Conservation (phyloP, 1,140 invertebrate genomes). For the Pseudomyrmex cubaensis region DNA sequence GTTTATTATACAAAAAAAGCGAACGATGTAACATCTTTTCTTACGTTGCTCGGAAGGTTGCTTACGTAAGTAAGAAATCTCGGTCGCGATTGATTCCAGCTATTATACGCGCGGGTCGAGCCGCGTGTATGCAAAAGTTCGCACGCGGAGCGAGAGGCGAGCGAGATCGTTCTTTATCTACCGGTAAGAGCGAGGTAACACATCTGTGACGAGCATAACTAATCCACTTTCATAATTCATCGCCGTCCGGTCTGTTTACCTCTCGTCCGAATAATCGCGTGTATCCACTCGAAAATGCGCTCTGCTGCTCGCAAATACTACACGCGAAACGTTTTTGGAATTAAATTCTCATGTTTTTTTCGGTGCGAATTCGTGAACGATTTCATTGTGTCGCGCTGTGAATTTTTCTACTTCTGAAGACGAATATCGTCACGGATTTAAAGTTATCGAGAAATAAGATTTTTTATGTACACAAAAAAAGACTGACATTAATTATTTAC, state of each 20-base stretch:
- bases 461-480: no score
- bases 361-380: background rate
- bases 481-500: background rate
- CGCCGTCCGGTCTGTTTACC: constrained; percentile 10
- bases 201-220: constrained; percentile 53
- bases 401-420: no score
- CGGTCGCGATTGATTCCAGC: constrained; percentile 17
- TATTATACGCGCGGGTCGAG: constrained; percentile 22
- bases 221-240: constrained; percentile 57
- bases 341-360: constrained; percentile 10
- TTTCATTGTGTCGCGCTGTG: no score
- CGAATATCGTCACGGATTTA: no score
- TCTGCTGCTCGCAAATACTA: constrained; percentile 12
- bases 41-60: no score
- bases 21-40: background rate
- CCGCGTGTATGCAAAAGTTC: background rate
- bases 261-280: constrained; percentile 25
- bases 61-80: constrained; percentile 35
- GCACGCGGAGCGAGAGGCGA: background rate
- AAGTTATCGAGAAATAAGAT: background rate
- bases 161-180: constrained; percentile 37
- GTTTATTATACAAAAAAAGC: background rate
- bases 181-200: constrained; percentile 5
- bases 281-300: constrained; percentile 20
- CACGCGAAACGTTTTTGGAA: background rate